Conservation (phyloP, 2,797 vertebrate species). For the Aotus griseimembra region DNA sequence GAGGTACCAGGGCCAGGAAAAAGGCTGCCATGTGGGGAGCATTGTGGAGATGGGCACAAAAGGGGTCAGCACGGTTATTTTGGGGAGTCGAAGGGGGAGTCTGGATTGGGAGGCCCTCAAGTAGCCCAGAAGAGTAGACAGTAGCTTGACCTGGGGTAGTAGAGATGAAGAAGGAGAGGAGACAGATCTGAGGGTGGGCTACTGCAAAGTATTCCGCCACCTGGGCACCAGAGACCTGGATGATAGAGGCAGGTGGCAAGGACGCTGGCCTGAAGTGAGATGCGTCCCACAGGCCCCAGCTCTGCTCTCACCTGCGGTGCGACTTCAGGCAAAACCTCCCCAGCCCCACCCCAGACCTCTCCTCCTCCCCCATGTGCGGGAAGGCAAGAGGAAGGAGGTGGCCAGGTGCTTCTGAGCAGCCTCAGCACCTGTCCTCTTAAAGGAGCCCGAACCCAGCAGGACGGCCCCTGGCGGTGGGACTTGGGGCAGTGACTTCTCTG, state of each 20-base stretch:
- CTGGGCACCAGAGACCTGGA: background rate
- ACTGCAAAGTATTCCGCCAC: background rate
- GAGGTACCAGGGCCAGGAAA: background rate
- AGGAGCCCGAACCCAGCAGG: background rate
- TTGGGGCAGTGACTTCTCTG: background rate
- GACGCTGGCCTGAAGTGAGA: background rate
- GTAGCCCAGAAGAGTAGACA: background rate
- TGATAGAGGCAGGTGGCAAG: rapidly evolving
- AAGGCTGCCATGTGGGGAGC: background rate
- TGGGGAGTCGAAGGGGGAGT: background rate
- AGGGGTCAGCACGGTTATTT: background rate
- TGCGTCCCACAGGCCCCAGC: background rate
- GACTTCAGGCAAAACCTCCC: too few relatives aligned
- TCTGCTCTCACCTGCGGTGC: background rate
- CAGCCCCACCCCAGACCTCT: background rate
- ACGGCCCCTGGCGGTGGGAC: background rate
- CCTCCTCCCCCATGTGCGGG: background rate
- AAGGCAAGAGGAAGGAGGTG: background rate
- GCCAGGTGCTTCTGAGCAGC: background rate
- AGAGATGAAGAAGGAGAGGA: background rate
- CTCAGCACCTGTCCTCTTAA: background rate
- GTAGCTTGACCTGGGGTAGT: background rate
- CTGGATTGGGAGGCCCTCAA: background rate
- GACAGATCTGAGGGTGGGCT: too few relatives aligned
- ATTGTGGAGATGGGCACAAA: background rate